Percentiles rank a stretch among this genome's conserved stretches.
Evolutionary conservation across 2,888 invertebrate species (phyloP).

Genomic region (Eristalinus sepulchralis): DNA sequence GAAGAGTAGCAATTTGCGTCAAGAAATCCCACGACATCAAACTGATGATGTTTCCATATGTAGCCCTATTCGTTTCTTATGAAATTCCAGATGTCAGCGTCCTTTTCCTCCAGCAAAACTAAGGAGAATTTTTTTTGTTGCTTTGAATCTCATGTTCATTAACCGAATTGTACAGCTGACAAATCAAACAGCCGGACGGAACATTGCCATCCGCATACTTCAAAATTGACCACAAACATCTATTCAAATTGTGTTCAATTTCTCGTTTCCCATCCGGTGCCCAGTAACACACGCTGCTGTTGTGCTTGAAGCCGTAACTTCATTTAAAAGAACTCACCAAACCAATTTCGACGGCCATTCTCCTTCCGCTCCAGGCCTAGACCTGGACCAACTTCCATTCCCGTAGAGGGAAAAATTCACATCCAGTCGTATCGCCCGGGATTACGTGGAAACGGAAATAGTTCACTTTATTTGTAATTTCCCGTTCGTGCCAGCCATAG

Average conservation of each 20-base stretch:
- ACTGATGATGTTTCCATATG: too few species aligned
- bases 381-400: conserved; percentile 25
- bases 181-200: background rate
- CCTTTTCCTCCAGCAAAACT: background rate
- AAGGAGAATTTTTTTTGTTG: background rate
- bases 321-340: conserved; percentile 17
- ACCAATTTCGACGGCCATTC: conserved; percentile 10
- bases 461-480: conserved; percentile 64
- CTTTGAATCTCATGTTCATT: background rate
- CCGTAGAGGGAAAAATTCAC: background rate
- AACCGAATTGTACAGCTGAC: background rate
- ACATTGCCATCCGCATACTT: background rate
- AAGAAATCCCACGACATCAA: background rate
- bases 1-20: too few species aligned
- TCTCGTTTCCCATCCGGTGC: background rate
- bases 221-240: background rate
- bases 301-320: background rate
- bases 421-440: conserved; percentile 3
- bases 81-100: background rate
- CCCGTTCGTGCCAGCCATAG: conserved; percentile 54
- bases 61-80: too few species aligned
- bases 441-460: conserved; percentile 42
- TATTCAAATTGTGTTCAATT: background rate
- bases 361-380: conserved; percentile 5
- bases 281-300: background rate